Evolutionary conservation across 2,113 vertebrate species (phyloP).

Genomic region (Strigops habroptila): DNA sequence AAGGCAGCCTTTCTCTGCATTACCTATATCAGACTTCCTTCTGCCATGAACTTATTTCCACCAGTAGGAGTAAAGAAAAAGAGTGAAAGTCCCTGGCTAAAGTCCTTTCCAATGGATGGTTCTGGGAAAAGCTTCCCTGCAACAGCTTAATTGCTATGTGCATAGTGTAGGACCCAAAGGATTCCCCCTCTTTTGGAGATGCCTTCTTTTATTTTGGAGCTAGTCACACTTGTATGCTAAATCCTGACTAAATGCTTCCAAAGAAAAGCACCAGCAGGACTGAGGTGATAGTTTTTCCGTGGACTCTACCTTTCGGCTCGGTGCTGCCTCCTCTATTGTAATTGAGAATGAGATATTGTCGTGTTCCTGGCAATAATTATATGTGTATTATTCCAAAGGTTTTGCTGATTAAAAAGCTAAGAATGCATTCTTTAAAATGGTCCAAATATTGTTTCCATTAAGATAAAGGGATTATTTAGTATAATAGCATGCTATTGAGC

Average conservation of each 20-base stretch:
- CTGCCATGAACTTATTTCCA: not conserved
- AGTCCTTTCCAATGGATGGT: not conserved
- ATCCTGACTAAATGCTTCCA: not conserved
- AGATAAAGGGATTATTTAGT: constrained; percentile 29
- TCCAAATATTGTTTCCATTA: constrained; percentile 19
- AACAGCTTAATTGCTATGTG: not conserved
- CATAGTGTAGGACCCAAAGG: not conserved
- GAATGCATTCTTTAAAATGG: constrained; percentile 8
- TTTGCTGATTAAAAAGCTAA: constrained; percentile 14
- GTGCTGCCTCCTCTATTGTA: not conserved
- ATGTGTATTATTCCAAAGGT: not conserved
- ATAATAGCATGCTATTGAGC: not conserved
- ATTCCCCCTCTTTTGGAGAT: not conserved
- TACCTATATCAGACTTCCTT: not conserved
- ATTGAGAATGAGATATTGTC: not conserved
- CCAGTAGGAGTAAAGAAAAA: not conserved
- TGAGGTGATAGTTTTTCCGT: not conserved
- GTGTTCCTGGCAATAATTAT: not conserved
- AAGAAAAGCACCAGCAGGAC: not conserved
- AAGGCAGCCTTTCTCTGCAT: not conserved
- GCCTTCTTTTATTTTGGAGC: not conserved
- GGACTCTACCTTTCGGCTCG: not conserved
- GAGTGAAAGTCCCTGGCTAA: not conserved
- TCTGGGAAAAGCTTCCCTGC: not conserved
- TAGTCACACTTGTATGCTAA: not conserved